Evolutionary conservation across 2,113 vertebrate genomes (phyloP).

Genomic region (Scomber scombrus): DNA sequence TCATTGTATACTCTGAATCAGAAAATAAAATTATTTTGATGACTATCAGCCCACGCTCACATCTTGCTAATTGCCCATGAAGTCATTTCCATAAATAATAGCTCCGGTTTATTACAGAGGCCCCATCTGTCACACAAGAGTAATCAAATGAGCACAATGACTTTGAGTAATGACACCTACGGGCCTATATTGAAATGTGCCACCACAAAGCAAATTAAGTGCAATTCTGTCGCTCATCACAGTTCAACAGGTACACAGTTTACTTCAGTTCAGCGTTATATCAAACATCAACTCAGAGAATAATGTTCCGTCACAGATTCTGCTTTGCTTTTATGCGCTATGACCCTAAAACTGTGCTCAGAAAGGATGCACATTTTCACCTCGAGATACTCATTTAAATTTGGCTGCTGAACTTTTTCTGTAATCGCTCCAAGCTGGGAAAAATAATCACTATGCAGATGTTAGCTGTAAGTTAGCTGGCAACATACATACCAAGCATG

Average conservation of each 20-base stretch:
- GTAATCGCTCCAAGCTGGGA: too few relatives aligned
- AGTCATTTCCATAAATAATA: constrained; percentile 80
- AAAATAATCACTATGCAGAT: too few relatives aligned
- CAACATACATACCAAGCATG: too few relatives aligned
- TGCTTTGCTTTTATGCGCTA: too few relatives aligned
- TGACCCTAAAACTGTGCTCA: too few relatives aligned
- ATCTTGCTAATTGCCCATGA: constrained; percentile 74
- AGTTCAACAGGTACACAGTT: neutral
- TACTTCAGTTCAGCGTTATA: neutral
- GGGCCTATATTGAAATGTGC: constrained; percentile 18
- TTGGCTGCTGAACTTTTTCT: too few relatives aligned
- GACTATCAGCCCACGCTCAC: constrained; percentile 54
- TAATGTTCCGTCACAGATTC: too few relatives aligned
- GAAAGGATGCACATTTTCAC: too few relatives aligned
- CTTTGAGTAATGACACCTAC: constrained; percentile 63
- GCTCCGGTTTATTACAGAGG: constrained; percentile 62
- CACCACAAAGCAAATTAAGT: constrained; percentile 21
- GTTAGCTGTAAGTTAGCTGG: too few relatives aligned
- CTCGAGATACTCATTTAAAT: too few relatives aligned
- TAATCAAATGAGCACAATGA: constrained; percentile 67
- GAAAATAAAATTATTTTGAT: constrained; percentile 59
- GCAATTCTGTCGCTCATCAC: constrained; percentile 18
- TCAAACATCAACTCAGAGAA: constrained; percentile 3
- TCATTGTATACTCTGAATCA: constrained; percentile 45
- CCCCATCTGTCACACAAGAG: constrained; percentile 67